These are phyloP conservation scores for Patiria pectinifera DNA, from an alignment of 53 echinoderm and acorn worm species.

Conservation along the genomic window DNA sequence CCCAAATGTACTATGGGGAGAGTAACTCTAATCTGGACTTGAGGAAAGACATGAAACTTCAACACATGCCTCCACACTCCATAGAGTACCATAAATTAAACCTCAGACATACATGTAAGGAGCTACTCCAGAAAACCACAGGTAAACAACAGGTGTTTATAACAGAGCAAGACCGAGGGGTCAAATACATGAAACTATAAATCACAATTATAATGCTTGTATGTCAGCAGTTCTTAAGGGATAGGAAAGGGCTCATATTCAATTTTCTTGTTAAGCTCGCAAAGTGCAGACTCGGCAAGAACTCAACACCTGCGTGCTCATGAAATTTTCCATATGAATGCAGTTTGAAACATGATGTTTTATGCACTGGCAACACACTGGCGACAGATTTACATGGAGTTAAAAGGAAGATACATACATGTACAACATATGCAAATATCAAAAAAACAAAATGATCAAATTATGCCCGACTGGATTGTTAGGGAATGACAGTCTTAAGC, in stretches of 20 bases:
- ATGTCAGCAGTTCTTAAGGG: neutral
- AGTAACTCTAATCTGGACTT: neutral
- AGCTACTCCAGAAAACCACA: neutral
- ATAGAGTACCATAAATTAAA: neutral
- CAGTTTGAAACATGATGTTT: too few species aligned
- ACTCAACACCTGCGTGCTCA: too few species aligned
- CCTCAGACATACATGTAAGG: neutral
- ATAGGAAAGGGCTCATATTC: neutral
- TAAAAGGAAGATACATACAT: too few species aligned
- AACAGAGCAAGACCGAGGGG: neutral
- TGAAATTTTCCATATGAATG: too few species aligned
- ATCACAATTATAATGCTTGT: neutral
- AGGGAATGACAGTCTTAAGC: too few species aligned
- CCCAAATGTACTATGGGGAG: too few species aligned
- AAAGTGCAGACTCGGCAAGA: neutral
- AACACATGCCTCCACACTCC: neutral
- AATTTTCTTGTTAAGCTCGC: neutral
- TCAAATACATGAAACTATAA: conserved; percentile 7
- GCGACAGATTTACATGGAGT: too few species aligned
- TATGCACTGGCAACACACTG: too few species aligned
- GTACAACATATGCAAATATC: too few species aligned
- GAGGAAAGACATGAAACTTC: neutral
- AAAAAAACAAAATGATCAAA: too few species aligned
- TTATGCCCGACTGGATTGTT: too few species aligned
- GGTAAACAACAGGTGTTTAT: conserved; percentile 28